Conservation (phyloP, 2,797 vertebrate genomes). For the Sebastiscus tertius region DNA sequence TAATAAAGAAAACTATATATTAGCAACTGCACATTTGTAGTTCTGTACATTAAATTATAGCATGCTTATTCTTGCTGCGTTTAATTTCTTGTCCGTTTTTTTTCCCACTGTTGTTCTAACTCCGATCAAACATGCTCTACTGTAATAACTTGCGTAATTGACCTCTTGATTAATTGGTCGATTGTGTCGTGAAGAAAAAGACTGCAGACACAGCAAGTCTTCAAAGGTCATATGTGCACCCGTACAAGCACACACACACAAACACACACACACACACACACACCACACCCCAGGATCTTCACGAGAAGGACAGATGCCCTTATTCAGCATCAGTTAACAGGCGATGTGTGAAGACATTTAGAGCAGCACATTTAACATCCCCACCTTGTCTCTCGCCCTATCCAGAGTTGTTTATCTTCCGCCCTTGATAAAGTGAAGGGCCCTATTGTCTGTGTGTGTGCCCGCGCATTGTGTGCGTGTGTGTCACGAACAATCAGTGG, state of each 20-base stretch:
- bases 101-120: constrained; percentile 22
- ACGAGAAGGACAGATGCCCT: constrained; percentile 74
- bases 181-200: constrained; percentile 61
- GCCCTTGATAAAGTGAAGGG: constrained; percentile 74
- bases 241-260: constrained; percentile 11
- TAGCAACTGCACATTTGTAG: background rate
- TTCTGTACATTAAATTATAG: background rate
- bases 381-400: constrained; percentile 72
- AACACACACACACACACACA: background rate
- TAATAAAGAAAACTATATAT: background rate
- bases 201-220: constrained; percentile 72
- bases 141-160: constrained; percentile 47
- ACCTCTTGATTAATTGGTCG: constrained; percentile 65
- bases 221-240: constrained; percentile 60
- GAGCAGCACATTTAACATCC: constrained; percentile 77
- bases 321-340: constrained; percentile 80
- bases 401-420: constrained; percentile 73
- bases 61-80: background rate
- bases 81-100: background rate
- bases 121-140: constrained; percentile 36
- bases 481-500: constrained; percentile 70
- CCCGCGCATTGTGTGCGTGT: constrained; percentile 4
- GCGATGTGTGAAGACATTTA: constrained; percentile 75
- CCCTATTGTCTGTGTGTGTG: constrained; percentile 36
- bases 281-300: constrained; percentile 43